Conservation (phyloP, 2,888 invertebrate species). For the Drosophila atroscutellata region DNA sequence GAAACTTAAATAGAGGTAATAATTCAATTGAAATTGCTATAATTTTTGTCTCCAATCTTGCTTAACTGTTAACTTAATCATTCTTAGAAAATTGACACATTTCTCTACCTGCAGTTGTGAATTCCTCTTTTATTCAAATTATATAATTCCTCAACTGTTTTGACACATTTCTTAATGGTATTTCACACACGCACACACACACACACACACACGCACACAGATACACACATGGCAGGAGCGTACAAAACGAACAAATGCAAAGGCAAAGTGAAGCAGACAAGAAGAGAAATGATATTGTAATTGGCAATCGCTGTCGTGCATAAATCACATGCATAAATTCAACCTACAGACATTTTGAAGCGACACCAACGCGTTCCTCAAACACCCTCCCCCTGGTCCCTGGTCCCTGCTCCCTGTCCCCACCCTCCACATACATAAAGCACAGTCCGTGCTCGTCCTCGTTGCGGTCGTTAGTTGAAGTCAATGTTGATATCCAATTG, state of each 20-base stretch:
- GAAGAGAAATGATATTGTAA: constrained; percentile 80
- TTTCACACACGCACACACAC: constrained; percentile 45
- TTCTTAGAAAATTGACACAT: not conserved
- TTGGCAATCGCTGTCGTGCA: constrained; percentile 81
- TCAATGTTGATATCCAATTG: constrained; percentile 80
- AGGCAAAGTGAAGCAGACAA: constrained; percentile 58
- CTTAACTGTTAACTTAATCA: not conserved
- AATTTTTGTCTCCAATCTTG: not conserved
- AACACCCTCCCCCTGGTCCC: not conserved
- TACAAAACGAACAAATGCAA: constrained; percentile 46
- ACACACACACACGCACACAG: constrained; percentile 34
- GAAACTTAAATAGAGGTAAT: not conserved
- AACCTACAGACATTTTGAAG: constrained; percentile 71
- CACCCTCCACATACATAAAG: not conserved
- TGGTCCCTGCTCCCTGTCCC: not conserved
- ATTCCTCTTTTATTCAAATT: constrained; percentile 28
- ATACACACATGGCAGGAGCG: constrained; percentile 7
- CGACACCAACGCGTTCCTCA: constrained; percentile 60
- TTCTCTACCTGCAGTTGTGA: constrained; percentile 25
- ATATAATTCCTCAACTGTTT: constrained; percentile 78
- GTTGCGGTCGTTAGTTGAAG: constrained; percentile 69
- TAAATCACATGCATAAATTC: constrained; percentile 80
- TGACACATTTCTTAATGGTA: constrained; percentile 80
- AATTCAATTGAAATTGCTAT: not conserved
- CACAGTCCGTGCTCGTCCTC: constrained; percentile 10